These are phyloP conservation scores for Crambe crambe DNA, from an alignment of 37 sponge, comb jelly and placozoan genomes.

Conservation along the genomic window DNA sequence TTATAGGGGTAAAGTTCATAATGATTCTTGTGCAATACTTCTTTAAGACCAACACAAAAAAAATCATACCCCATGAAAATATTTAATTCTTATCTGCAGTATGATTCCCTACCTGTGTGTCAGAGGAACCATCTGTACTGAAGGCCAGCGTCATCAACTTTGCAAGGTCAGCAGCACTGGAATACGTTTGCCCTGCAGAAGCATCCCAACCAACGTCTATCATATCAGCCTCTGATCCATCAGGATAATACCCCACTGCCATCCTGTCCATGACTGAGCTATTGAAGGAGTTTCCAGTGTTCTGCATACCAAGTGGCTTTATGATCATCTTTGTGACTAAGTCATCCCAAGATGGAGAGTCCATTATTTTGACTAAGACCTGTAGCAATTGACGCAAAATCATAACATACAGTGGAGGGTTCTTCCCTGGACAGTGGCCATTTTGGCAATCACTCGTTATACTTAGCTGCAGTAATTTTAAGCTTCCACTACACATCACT, in stretches of 20 bases:
- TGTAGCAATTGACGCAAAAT: too few species aligned
- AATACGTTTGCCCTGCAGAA: slow-evolving; percentile 78
- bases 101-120: slow-evolving; percentile 9
- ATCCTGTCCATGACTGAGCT: slow-evolving; percentile 19
- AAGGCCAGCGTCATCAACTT: slow-evolving; percentile 66
- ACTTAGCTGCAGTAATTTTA: too few species aligned
- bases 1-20: too few species aligned
- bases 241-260: slow-evolving; percentile 64
- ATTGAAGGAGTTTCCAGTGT: slow-evolving; percentile 52
- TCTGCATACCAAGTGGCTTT: slow-evolving; percentile 49
- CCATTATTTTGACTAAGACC: slow-evolving; percentile 4
- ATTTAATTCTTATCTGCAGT: too few species aligned
- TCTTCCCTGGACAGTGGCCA: too few species aligned
- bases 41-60: too few species aligned
- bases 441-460: too few species aligned
- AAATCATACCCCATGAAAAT: too few species aligned
- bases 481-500: too few species aligned
- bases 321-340: slow-evolving; percentile 38
- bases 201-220: slow-evolving; percentile 78
- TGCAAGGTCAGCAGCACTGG: slow-evolving; percentile 55
- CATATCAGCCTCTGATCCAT: slow-evolving; percentile 46
- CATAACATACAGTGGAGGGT: too few species aligned
- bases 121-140: background rate
- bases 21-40: too few species aligned
- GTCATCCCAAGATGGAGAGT: slow-evolving; percentile 51